phyloP scores from a whole-genome alignment of 2,888 invertebrate species.

The Metacarcinus magister region DNA sequence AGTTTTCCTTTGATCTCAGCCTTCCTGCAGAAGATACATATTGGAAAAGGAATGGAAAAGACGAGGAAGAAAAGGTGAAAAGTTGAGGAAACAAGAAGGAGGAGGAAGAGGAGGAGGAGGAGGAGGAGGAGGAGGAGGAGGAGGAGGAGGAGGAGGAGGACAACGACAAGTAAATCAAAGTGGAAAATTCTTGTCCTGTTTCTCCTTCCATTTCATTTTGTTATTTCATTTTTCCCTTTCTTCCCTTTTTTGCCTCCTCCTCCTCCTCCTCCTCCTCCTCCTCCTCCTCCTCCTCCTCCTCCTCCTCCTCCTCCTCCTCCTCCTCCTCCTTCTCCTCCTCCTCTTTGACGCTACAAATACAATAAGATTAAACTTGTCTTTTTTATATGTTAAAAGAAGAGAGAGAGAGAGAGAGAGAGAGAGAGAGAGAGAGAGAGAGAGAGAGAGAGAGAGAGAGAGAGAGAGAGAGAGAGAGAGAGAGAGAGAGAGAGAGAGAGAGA shows the following conservation, averaged over 20 bases:
- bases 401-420: background rate
- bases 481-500: background rate
- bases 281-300: background rate
- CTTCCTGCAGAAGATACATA: background rate
- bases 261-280: background rate
- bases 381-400: background rate
- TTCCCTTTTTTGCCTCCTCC: background rate
- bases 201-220: background rate
- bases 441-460: background rate
- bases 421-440: background rate
- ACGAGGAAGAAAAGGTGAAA: background rate
- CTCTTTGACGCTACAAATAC: background rate
- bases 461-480: background rate
- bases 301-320: background rate
- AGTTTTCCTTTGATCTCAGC: background rate
- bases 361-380: background rate
- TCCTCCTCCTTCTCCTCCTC: no score
- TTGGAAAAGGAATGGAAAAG: background rate
- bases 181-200: background rate
- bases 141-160: background rate
- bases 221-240: background rate
- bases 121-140: constrained; percentile 22
- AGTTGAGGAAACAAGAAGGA: background rate
- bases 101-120: constrained; percentile 38
- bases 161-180: background rate